Conservation (phyloP, 2,888 invertebrate genomes). For the Hypomecis atomaria region DNA sequence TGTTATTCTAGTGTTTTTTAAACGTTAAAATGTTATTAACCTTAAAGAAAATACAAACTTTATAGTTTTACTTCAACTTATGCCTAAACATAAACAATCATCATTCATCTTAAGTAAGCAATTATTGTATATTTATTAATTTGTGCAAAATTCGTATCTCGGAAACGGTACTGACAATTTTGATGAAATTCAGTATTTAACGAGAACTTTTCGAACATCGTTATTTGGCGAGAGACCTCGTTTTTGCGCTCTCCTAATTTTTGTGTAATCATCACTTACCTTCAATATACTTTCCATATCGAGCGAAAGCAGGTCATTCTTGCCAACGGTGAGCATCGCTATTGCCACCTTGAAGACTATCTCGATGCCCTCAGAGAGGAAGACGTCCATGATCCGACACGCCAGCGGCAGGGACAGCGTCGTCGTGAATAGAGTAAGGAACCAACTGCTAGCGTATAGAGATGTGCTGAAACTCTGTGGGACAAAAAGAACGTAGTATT, state of each 20-base stretch:
- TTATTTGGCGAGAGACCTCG: too few relatives aligned
- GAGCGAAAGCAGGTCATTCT: slow-evolving; percentile 94
- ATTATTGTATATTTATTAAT: too few relatives aligned
- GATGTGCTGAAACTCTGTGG: slow-evolving; percentile 96
- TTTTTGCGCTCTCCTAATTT: too few relatives aligned
- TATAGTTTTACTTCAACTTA: too few relatives aligned
- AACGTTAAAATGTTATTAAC: too few relatives aligned
- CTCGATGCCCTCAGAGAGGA: slow-evolving; percentile 98
- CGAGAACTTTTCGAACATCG: too few relatives aligned
- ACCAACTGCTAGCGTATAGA: slow-evolving; percentile 99
- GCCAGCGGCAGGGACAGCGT: slow-evolving; percentile 96
- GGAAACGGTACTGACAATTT: too few relatives aligned
- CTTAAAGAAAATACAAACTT: not conserved
- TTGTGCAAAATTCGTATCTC: too few relatives aligned
- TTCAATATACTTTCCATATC: slow-evolving; percentile 99
- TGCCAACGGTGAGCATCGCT: slow-evolving; percentile 95
- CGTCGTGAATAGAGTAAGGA: slow-evolving; percentile 99
- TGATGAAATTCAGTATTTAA: too few relatives aligned
- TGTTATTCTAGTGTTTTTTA: too few relatives aligned
- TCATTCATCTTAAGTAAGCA: too few relatives aligned
- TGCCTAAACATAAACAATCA: too few relatives aligned
- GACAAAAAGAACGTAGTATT: slow-evolving; percentile 18
- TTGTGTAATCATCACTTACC: slow-evolving; percentile 47
- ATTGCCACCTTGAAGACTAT: slow-evolving; percentile 99
- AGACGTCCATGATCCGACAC: slow-evolving; percentile 98